Conservation (phyloP, 2,888 invertebrate species). For the Blastobasis lacticolella region DNA sequence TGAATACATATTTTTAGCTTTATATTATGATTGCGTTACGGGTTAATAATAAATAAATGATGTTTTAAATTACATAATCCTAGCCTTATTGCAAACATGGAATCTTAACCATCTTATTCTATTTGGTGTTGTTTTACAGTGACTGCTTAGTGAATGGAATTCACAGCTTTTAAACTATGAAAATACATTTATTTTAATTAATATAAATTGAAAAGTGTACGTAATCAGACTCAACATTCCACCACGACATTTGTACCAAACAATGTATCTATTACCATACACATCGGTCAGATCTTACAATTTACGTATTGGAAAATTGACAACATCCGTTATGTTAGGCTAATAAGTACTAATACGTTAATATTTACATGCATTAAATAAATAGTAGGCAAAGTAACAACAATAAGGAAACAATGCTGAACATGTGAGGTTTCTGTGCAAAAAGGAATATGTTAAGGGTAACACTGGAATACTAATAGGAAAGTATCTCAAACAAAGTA, state of each 20-base stretch:
- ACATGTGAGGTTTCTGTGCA: conserved; percentile 32
- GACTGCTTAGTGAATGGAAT: conserved; percentile 36
- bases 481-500: conserved; percentile 55
- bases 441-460: conserved; percentile 17
- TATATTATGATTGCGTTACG: background rate
- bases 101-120: conserved; percentile 44
- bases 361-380: conserved; percentile 37
- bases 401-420: conserved; percentile 15
- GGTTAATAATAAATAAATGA: background rate
- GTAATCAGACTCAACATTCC: conserved; percentile 63
- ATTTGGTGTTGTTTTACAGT: conserved; percentile 71
- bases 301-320: conserved; percentile 66
- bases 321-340: conserved; percentile 28
- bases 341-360: conserved; percentile 21
- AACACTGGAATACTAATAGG: conserved; percentile 10
- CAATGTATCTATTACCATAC: conserved; percentile 39
- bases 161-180: conserved; percentile 43
- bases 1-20: background rate
- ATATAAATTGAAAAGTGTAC: conserved; percentile 45
- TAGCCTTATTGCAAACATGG: background rate
- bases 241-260: conserved; percentile 59
- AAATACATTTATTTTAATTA: conserved; percentile 29
- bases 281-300: conserved; percentile 30
- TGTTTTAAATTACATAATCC: background rate
- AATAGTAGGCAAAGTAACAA: conserved; percentile 14